phyloP scores from a whole-genome alignment of 2,797 vertebrate species.

The Neosilurus hyrtlii region DNA sequence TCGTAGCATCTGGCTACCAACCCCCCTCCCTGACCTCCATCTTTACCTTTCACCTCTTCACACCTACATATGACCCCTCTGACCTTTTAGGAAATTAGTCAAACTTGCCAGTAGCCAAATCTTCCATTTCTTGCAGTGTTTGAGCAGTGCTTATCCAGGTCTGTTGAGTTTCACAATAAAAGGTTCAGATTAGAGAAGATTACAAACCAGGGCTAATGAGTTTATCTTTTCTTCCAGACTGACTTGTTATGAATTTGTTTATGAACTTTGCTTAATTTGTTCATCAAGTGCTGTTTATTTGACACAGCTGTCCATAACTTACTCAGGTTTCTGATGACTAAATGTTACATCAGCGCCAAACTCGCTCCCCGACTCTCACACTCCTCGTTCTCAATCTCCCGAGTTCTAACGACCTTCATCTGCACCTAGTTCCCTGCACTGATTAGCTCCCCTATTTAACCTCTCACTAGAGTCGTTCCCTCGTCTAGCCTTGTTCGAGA shows the following conservation, averaged over 20 bases:
- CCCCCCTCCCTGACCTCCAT: slow-evolving; percentile 11
- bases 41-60: slow-evolving; percentile 39
- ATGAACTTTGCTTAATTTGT: too few species aligned
- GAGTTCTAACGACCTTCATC: too few species aligned
- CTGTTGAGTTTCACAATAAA: background rate
- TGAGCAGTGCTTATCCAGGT: background rate
- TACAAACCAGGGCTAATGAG: background rate
- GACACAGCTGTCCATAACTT: background rate
- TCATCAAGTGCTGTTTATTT: background rate
- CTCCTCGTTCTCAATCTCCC: too few species aligned
- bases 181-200: background rate
- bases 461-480: too few species aligned
- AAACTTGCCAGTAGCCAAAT: slow-evolving; percentile 22
- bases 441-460: too few species aligned
- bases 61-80: slow-evolving; percentile 40
- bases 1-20: background rate
- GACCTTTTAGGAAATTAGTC: slow-evolving; percentile 42
- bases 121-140: background rate
- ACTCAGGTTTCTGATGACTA: background rate
- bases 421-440: too few species aligned
- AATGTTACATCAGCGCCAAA: too few species aligned
- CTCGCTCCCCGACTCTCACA: too few species aligned
- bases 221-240: background rate
- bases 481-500: too few species aligned
- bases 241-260: background rate